Base-by-base conservation (phyloP, 2,113 vertebrate genomes). In the Polyodon spathula region DNA sequence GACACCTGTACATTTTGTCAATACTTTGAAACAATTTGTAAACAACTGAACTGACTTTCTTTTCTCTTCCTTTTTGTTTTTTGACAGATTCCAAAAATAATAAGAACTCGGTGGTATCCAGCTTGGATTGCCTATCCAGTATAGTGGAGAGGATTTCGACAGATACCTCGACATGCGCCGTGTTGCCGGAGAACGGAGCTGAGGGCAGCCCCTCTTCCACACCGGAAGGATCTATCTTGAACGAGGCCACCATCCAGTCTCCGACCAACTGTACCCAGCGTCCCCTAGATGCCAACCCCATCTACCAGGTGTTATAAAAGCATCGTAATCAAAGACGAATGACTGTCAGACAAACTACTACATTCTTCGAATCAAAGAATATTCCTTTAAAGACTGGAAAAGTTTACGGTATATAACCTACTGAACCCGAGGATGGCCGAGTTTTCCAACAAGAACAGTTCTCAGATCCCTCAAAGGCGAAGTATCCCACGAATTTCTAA, bases 101-200 rank as follows among this genome's bases (percentile, higher is more conserved):
- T 37, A 92, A 95, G 62, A 89, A 71, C 67, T 81, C 90, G 0
- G 90, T 92, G 8, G 89, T 97, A 52, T 98, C 95, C 67, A 98
- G 95, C 66, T 84, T 98, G 2, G 94, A 98, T 54, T 98, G 94
- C 61, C 86, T 98, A 68, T 98, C 95, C 63, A 98, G 93, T 84
- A 98, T 98, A 51, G 96, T 98, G 65, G 93, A 98, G 84, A 84
- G 96, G 62, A 99, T 99, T 86, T 95, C 94, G 59, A 97, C 92
- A 0, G 92, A 94, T 17, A 89, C 73, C 59, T 81, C 90, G 40
- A 72, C 88, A 0, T 89, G 89, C 37, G 77, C 86, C 4, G 14
- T 82, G 38, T 63, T 86, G 54, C 78, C 86, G 53, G 72, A 84
- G 43, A 74, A 76, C 40, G 72, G 76, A 37, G 70, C 76, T 54